Percentiles rank a stretch among this genome's conserved stretches.
These are phyloP conservation scores for Melitaea cinxia DNA, from an alignment of 1,140 invertebrate genomes.

Conservation along the genomic window DNA sequence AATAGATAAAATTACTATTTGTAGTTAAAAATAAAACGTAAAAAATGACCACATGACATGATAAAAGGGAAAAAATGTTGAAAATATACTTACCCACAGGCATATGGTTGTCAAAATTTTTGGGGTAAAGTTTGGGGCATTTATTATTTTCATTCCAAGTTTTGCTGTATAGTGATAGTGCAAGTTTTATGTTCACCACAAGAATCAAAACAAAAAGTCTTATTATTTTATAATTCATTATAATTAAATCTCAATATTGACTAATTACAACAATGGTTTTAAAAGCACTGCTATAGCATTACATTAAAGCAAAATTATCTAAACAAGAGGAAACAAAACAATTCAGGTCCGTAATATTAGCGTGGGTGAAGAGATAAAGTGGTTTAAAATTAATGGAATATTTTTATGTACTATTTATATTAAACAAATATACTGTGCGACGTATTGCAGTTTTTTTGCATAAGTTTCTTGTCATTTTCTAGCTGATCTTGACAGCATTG, in stretches of 20 bases:
- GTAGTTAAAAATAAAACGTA: not conserved
- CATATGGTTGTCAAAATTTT: slow-evolving; percentile 77
- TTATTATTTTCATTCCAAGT: slow-evolving; percentile 75
- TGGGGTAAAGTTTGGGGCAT: slow-evolving; percentile 77
- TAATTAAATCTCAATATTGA: slow-evolving; percentile 21
- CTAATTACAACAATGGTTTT: slow-evolving; percentile 21
- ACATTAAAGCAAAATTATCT: slow-evolving; percentile 46
- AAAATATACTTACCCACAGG: slow-evolving; percentile 70
- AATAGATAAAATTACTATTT: not conserved
- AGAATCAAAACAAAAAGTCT: slow-evolving; percentile 36
- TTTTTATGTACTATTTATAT: slow-evolving; percentile 18
- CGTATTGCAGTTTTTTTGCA: slow-evolving; percentile 18
- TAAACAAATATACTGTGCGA: slow-evolving; percentile 20
- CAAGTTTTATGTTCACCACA: slow-evolving; percentile 53
- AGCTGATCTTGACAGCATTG: not conserved
- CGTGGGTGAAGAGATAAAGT: slow-evolving; percentile 59
- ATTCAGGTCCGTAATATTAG: slow-evolving; percentile 46
- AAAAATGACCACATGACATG: not conserved
- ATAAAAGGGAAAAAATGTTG: too few species aligned
- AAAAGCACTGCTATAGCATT: slow-evolving; percentile 24
- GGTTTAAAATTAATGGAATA: slow-evolving; percentile 27
- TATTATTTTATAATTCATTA: slow-evolving; percentile 32
- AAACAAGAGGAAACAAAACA: slow-evolving; percentile 51
- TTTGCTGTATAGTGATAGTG: slow-evolving; percentile 68
- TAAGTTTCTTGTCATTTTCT: slow-evolving; percentile 16